Conservation (phyloP, 2,797 vertebrate species). For the Hypotaenidia philippensis region DNA sequence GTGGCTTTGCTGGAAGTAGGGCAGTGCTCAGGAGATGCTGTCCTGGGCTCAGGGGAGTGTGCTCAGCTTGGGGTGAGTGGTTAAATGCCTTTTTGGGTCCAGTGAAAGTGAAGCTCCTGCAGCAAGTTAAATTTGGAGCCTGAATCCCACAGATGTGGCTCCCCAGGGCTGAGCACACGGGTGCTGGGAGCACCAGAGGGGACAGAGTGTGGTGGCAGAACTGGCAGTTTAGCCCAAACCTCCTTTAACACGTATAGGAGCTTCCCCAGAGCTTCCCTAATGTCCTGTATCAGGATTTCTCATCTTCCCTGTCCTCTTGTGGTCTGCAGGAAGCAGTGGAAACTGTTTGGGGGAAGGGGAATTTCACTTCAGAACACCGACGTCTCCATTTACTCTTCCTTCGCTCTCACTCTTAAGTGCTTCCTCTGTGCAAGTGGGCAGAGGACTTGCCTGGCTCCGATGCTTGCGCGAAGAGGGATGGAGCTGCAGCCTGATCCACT, state of each 20-base stretch:
- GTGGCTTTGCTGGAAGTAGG: not conserved
- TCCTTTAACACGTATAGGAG: not conserved
- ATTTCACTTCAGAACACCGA: not conserved
- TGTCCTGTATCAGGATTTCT: constrained; percentile 67
- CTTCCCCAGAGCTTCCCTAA: not conserved
- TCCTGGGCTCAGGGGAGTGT: not conserved
- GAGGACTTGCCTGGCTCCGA: not conserved
- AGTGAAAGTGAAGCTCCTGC: not conserved
- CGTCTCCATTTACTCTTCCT: not conserved
- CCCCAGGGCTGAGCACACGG: fast-evolving
- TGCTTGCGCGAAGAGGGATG: not conserved
- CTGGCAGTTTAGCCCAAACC: not conserved
- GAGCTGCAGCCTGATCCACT: not conserved
- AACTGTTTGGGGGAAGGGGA: not conserved
- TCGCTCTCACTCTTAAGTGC: not conserved
- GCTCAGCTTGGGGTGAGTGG: not conserved
- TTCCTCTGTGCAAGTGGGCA: constrained; percentile 2
- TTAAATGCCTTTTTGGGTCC: not conserved
- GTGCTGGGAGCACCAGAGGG: not conserved
- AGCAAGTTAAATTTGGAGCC: not conserved
- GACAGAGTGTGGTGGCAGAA: not conserved
- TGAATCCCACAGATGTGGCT: not conserved
- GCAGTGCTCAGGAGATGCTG: not conserved
- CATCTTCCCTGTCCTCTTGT: not conserved
- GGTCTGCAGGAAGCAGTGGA: not conserved